Conservation (phyloP, 2,113 vertebrate species). For the Cinclus cinclus region DNA sequence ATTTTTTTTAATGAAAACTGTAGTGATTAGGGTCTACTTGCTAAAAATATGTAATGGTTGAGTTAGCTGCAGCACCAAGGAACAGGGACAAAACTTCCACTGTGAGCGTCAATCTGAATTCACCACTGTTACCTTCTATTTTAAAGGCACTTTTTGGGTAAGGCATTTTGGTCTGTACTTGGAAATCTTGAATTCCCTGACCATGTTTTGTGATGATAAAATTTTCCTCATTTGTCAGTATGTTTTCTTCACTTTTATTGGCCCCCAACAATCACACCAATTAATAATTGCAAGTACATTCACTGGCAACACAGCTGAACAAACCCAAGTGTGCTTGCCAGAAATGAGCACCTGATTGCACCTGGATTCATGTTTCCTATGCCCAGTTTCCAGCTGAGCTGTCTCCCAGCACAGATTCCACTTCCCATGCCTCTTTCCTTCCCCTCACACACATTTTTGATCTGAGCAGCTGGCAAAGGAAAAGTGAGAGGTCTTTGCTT, state of each 20-base stretch:
- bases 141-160: background rate
- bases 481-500: background rate
- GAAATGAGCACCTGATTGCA: background rate
- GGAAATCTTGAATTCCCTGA: background rate
- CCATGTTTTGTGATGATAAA: accelerated
- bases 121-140: background rate
- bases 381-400: background rate
- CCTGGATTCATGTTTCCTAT: background rate
- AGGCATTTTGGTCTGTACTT: background rate
- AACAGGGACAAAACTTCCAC: background rate
- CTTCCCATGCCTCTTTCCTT: background rate
- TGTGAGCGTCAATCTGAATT: background rate
- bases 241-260: background rate
- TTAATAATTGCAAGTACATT: background rate
- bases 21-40: background rate
- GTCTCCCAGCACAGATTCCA: background rate
- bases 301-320: background rate
- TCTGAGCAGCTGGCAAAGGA: background rate
- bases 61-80: background rate
- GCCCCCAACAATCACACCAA: accelerated
- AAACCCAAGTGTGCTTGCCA: background rate
- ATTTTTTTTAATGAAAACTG: background rate
- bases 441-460: background rate
- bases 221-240: background rate
- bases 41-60: background rate